phyloP scores from a whole-genome alignment of 2,113 vertebrate species.

The Andinoacara biseriatus region DNA sequence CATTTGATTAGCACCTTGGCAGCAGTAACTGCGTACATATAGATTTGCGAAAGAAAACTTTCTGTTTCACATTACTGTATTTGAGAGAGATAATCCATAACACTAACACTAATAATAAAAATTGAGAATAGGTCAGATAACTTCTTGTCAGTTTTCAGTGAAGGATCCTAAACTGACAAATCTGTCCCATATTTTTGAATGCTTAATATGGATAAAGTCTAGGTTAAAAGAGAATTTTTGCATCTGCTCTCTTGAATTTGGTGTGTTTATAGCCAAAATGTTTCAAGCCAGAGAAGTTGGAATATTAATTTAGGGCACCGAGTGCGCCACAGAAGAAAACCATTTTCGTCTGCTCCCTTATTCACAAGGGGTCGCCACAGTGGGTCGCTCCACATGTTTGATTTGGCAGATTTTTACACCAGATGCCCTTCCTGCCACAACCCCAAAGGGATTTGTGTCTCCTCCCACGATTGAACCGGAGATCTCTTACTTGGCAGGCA shows the following conservation, averaged over 20 bases:
- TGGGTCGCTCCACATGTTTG: not conserved
- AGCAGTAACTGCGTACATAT: not conserved
- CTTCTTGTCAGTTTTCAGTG: not conserved
- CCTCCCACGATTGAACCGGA: not conserved
- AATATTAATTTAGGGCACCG: conserved; percentile 5
- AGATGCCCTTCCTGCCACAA: not conserved
- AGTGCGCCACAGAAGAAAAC: not conserved
- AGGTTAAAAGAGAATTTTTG: not conserved
- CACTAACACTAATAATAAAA: not conserved
- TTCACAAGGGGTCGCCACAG: not conserved
- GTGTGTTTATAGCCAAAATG: not conserved
- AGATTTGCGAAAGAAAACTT: not conserved
- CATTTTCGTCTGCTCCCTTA: not conserved
- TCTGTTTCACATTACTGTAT: not conserved
- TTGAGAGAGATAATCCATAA: not conserved
- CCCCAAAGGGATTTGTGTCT: not conserved
- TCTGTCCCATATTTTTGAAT: not conserved
- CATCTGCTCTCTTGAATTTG: not conserved
- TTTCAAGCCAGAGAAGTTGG: not conserved
- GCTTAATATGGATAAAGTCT: not conserved
- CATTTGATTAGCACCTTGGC: not conserved
- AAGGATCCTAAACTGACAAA: not conserved
- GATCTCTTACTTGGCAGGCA: not conserved
- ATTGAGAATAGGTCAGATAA: not conserved
- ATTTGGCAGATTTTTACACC: conserved; percentile 1